A percentile compares a stretch with the other conserved stretches of the same genome.
Evolutionary conservation across 2,888 invertebrate species (phyloP).

Genomic region (Lithophane ornitopus): DNA sequence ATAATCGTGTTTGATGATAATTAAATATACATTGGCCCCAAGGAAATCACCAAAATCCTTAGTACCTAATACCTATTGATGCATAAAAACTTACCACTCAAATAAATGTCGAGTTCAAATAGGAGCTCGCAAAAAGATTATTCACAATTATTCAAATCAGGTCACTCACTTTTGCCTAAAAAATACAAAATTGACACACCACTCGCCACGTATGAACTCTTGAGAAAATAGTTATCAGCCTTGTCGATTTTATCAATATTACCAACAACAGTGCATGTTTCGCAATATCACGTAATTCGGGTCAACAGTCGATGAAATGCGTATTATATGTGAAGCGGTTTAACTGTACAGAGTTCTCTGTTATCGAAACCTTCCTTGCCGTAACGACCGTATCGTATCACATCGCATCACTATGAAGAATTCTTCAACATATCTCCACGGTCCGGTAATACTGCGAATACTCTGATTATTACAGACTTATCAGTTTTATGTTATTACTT

Average conservation of each 20-base stretch:
- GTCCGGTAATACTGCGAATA: slow-evolving; percentile 39
- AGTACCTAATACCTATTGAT: not conserved
- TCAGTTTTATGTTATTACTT: slow-evolving; percentile 41
- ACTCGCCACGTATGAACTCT: slow-evolving; percentile 21
- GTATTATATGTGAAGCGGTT: slow-evolving; percentile 70
- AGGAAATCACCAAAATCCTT: not conserved
- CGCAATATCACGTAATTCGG: slow-evolving; percentile 65
- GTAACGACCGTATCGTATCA: slow-evolving; percentile 58
- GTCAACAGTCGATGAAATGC: slow-evolving; percentile 68
- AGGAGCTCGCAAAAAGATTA: not conserved
- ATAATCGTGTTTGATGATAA: not conserved
- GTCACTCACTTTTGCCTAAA: slow-evolving; percentile 23
- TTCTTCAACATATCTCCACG: slow-evolving; percentile 47
- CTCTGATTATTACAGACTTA: slow-evolving; percentile 48
- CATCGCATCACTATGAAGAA: slow-evolving; percentile 57
- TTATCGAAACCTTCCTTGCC: slow-evolving; percentile 61
- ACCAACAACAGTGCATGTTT: slow-evolving; percentile 37
- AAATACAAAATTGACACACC: slow-evolving; percentile 2
- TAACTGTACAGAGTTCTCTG: slow-evolving; percentile 51
- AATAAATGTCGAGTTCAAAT: slow-evolving; percentile 2
- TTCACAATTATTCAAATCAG: slow-evolving; percentile 11
- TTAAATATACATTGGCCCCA: not conserved
- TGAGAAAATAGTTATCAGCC: slow-evolving; percentile 33
- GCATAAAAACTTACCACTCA: not conserved
- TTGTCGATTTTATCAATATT: slow-evolving; percentile 31